Evolutionary conservation across 30 jellyfish, hydroid and myxozoan genomes (phyloP), one percentile per base, ranked within the genome.

Genomic region (Pelagia noctiluca): DNA sequence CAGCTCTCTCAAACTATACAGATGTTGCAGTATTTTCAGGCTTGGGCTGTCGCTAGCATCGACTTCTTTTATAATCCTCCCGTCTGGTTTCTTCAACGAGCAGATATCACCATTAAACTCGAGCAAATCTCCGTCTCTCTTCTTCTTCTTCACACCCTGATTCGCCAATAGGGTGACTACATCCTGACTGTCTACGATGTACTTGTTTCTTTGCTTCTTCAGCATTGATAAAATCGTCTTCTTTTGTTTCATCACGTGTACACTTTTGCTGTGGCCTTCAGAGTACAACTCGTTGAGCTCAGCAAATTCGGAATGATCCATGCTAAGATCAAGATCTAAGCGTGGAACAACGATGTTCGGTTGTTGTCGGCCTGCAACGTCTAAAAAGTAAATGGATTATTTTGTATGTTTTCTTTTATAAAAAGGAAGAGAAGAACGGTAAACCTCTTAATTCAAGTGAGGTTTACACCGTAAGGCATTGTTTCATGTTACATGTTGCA

Each of bases 341-440:
- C 88, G 79, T 4, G 88, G 79, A 18, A 75, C 77, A 50, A 50
- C 33, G n/a, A n/a, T n/a, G n/a, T n/a, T n/a, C n/a, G n/a, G n/a
- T n/a, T n/a, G n/a, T n/a, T n/a, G n/a, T n/a, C n/a, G n/a, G n/a
- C n/a, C n/a, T n/a, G n/a, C n/a, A n/a, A n/a, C n/a, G n/a, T n/a
- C n/a, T n/a, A n/a, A n/a, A n/a, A n/a, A n/a, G n/a, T n/a, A n/a
- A n/a, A n/a, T n/a, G n/a, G n/a, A n/a, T n/a, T n/a, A n/a, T n/a
- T n/a, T n/a, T n/a, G n/a, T n/a, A n/a, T n/a, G n/a, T n/a, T n/a
- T n/a, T n/a, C n/a, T n/a, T n/a, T n/a, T n/a, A n/a, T n/a, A n/a
- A n/a, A n/a, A n/a, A n/a, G n/a, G n/a, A n/a, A n/a, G n/a, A n/a
- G n/a, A n/a, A n/a, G n/a, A n/a, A n/a, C n/a, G n/a, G n/a, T n/a